These are phyloP conservation scores for Lasius platythorax DNA, from an alignment of 2,888 invertebrate genomes.

Conservation along the genomic window DNA sequence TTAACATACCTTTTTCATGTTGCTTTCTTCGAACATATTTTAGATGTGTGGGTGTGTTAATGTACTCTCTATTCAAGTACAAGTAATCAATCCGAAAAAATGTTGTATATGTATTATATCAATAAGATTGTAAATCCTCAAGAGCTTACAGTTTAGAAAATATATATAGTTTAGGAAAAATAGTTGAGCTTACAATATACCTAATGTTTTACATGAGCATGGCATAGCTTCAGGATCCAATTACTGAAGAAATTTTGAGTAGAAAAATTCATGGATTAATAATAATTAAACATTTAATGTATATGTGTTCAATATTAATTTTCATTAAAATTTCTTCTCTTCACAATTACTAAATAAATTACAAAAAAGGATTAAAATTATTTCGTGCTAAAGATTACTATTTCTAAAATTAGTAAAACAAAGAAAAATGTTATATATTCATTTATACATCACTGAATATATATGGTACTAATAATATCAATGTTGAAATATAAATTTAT, in stretches of 20 bases:
- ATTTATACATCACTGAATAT: neutral
- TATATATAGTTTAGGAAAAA: neutral
- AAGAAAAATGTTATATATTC: neutral
- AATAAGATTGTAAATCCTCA: neutral
- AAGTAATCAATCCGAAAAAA: conserved; percentile 6
- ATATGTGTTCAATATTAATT: neutral
- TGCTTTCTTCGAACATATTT: neutral
- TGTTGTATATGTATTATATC: neutral
- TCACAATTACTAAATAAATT: conserved; percentile 12
- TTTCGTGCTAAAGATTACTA: conserved; percentile 7
- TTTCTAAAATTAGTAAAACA: neutral
- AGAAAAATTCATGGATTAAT: neutral
- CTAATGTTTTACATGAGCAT: neutral
- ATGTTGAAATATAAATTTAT: neutral
- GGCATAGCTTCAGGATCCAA: neutral
- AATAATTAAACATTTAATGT: conserved; percentile 4
- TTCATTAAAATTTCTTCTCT: neutral
- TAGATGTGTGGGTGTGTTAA: neutral
- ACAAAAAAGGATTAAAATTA: neutral
- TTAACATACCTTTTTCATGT: conserved; percentile 10
- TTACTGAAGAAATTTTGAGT: neutral
- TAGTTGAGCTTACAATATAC: neutral
- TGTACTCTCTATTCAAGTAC: conserved; percentile 28
- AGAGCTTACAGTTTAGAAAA: neutral
- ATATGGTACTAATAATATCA: neutral